Base-by-base conservation (phyloP, 64 coral and sea anemone genomes). In the Astreopora myriophthalma region DNA sequence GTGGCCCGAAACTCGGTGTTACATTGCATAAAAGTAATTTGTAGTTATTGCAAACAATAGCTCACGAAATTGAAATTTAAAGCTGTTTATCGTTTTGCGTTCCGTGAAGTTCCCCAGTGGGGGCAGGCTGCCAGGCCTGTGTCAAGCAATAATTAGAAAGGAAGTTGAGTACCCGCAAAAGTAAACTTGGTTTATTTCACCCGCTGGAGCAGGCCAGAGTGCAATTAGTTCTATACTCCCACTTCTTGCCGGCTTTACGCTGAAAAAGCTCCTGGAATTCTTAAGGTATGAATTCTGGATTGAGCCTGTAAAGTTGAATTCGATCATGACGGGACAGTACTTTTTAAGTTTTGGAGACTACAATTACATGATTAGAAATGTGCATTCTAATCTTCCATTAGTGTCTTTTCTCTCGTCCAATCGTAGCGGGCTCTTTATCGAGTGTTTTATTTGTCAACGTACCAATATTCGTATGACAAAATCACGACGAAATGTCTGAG, bases 371-470 rank as follows among this genome's bases (percentile, higher is more conserved):
- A 26, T 8, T 26, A 57, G 48, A 23, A 60, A 60, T 14, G 19
- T 48, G 13, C 44, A 30, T 79, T 24, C 11, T 57, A 57, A 57
- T 57, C 16, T 3, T 7, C 9, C 13, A 13, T 17, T 20, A 26
- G 3, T 6, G 32, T 34, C 25, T 9, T 34, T 58, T 31, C 6
- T 29, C 22, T 34, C 76, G 28, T 60, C 76, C 76, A 80, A 80
- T 80, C 10, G 76, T 33, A 58, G 16, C 17, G 16, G 28, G 49
- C 48, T 28, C 9, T 17, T 31, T 31, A 14, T 57, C 8, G 16
- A 60, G 51, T 80, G 49, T 80, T 34, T 80, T 13, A 80, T 35
- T 23, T 61, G 76, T 80, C 48, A 61, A 80, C 76, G 52, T 78
- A 78, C 75, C 75, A 19, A 80, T 20, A 80, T 34, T 16, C 40